phyloP scores from a whole-genome alignment of 2,113 vertebrate species.

The Nesoenas mayeri region DNA sequence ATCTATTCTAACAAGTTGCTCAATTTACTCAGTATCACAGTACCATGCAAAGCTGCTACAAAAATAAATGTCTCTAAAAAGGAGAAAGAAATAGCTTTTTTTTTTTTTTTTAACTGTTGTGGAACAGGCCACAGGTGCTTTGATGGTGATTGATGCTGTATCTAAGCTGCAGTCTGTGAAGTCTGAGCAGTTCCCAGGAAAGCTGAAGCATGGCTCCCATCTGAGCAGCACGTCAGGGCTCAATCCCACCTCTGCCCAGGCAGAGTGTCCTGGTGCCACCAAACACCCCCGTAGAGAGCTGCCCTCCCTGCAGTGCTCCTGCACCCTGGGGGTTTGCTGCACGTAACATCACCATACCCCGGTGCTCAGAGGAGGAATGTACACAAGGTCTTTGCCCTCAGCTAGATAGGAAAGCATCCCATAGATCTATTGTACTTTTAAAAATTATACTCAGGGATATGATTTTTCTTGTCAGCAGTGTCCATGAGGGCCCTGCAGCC shows the following conservation, averaged over 20 bases:
- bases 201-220: neutral
- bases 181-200: neutral
- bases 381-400: neutral
- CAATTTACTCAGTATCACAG: conserved; percentile 40
- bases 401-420: conserved; percentile 4
- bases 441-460: neutral
- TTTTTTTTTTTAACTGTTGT: neutral
- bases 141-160: neutral
- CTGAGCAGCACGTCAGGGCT: neutral
- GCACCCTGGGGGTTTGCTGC: neutral
- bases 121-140: neutral
- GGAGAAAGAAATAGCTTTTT: neutral
- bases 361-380: neutral
- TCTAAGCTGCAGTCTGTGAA: neutral
- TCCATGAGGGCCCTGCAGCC: neutral
- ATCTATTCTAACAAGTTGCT: conserved; percentile 67
- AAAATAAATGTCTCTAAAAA: conserved; percentile 54
- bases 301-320: neutral
- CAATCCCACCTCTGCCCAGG: neutral
- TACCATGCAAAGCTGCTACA: conserved; percentile 72
- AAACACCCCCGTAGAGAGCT: accelerated
- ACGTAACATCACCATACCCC: neutral
- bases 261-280: neutral
- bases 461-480: neutral
- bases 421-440: neutral